A percentile compares a stretch with the other conserved stretches of the same genome.
These are phyloP conservation scores for Noctuana brunneofusca DNA, from an alignment of 2,888 invertebrate species.

Conservation along the genomic window DNA sequence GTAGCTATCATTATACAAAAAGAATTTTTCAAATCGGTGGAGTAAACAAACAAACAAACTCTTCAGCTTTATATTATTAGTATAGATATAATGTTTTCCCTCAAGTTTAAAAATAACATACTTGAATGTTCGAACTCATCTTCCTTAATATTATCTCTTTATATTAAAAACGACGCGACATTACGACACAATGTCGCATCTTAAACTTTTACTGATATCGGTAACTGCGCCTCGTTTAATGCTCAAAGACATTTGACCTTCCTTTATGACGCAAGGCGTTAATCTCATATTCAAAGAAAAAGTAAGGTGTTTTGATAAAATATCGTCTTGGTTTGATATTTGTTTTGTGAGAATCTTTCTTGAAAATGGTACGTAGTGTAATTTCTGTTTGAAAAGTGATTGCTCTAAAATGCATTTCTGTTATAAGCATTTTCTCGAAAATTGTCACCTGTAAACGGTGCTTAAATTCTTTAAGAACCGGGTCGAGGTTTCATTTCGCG, in stretches of 20 bases:
- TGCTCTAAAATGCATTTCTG: neutral
- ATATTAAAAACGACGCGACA: constrained; percentile 8
- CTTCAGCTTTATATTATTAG: too few relatives aligned
- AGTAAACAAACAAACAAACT: neutral
- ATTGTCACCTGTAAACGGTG: neutral
- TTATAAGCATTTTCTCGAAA: neutral
- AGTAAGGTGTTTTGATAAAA: neutral
- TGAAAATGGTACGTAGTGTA: neutral
- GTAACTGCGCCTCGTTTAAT: constrained; percentile 2
- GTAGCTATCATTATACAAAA: too few relatives aligned
- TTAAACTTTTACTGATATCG: constrained; percentile 16
- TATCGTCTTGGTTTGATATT: neutral
- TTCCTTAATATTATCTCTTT: constrained; percentile 9
- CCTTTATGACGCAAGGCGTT: neutral
- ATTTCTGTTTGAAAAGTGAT: neutral
- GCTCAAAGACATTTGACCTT: constrained; percentile 5
- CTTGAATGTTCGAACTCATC: neutral
- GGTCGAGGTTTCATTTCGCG: constrained; percentile 1
- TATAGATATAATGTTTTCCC: neutral
- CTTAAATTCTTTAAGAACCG: neutral
- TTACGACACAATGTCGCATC: constrained; percentile 3
- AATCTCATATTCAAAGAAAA: constrained; percentile 11
- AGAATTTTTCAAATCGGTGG: too few relatives aligned
- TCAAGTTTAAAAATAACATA: neutral
- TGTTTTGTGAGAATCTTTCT: neutral